Base-by-base conservation (phyloP, 2,113 vertebrate species). In the Ictalurus punctatus region DNA sequence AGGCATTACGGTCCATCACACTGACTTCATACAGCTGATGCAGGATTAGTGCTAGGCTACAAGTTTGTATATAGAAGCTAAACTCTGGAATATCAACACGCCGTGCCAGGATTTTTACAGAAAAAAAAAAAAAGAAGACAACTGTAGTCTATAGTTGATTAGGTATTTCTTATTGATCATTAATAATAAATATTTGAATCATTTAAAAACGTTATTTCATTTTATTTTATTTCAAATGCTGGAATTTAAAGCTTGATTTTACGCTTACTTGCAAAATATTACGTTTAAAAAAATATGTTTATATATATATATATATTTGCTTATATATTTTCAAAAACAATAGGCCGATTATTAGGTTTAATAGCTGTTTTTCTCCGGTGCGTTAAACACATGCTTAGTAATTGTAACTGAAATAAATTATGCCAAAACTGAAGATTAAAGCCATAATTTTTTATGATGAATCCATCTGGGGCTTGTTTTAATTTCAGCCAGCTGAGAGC, bases 1-100 rank as follows among this genome's bases (percentile, higher is more conserved):
- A 86, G 56, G 19, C 25, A 74, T 76, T 61, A 44, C 10, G 63
- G 73, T 56, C 85, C 85, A 86, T 78, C 34, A 74, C 73, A 48
- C 48, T 61, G 9, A 76, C 27, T 78, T 76, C 7, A 19, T 74
- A n/a, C 56, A 86, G 73, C 73, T 63, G 85, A 78, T 78, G 6
- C 73, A 78, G 85, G 73, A 86, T 78, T 86, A 44, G 37, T 27
- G 85, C 73, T 86, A 5, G 37, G 12, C 65, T n/a, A 17, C 27
- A 56, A 37, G 71, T 85, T 37, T 54, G 2, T n/a, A 54, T 16
- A 21, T 6, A 6, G 52, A 12, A 4, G 4, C 10, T 56, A 3
- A 74, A 74, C 30, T 74, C 30, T 16, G 44, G 6, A 76, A 85
- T 56, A 25, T 27, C 19, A 44, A 27, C 23, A 44, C 34, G 2